A percentile compares a stretch with the other conserved stretches of the same genome.
These are phyloP conservation scores for Carduelis carduelis DNA, from an alignment of 2,797 vertebrate genomes.

Conservation along the genomic window DNA sequence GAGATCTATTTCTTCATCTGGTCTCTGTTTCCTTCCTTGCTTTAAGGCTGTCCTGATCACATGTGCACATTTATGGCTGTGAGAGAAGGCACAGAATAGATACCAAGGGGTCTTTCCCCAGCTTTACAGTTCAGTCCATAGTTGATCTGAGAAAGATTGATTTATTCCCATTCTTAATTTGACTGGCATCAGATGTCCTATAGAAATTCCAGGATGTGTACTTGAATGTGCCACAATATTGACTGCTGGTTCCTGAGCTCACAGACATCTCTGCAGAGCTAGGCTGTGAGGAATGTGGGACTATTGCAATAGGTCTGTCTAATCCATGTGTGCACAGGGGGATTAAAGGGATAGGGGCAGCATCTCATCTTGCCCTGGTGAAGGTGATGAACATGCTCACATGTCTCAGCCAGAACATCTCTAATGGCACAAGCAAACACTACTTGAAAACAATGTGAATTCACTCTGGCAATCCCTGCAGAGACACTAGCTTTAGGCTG, in stretches of 20 bases:
- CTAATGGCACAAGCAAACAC: background rate
- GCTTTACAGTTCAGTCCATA: background rate
- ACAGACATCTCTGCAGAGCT: background rate
- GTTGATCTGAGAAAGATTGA: background rate
- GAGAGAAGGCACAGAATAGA: background rate
- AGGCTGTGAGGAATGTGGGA: background rate
- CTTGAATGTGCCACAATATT: background rate
- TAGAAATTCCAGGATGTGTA: background rate
- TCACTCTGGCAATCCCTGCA: background rate
- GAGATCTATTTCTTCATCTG: background rate
- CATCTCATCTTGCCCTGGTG: background rate
- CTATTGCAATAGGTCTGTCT: background rate
- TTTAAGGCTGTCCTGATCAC: background rate
- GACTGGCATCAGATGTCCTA: background rate
- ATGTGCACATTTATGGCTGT: background rate
- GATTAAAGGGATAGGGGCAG: background rate
- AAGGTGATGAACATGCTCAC: background rate
- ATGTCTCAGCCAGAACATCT: background rate
- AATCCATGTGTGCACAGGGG: accelerated
- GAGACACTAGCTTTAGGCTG: background rate
- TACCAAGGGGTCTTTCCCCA: background rate
- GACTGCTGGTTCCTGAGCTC: background rate
- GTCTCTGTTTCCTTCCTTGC: background rate
- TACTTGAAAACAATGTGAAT: background rate
- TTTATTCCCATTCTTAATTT: background rate